Evolutionary conservation across 2,797 vertebrate species (phyloP).

Genomic region (Onychomys leucogaster): DNA sequence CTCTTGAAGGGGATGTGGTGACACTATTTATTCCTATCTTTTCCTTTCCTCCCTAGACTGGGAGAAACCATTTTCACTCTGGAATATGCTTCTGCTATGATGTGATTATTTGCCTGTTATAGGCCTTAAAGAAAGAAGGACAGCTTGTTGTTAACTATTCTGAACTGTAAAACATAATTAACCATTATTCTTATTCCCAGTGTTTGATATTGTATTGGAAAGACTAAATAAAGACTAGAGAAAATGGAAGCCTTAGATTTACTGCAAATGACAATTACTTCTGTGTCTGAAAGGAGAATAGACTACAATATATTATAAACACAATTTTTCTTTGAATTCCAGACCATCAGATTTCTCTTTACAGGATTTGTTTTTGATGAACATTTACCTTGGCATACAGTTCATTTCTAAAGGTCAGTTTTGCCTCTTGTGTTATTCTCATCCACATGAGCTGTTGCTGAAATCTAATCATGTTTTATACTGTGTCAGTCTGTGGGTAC

Average conservation of each 20-base stretch:
- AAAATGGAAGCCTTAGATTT: background rate
- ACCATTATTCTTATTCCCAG: background rate
- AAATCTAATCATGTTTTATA: constrained; percentile 74
- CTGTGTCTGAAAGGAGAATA: constrained; percentile 28
- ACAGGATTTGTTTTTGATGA: constrained; percentile 66
- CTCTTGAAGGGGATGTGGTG: background rate
- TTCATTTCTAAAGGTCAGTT: constrained; percentile 71
- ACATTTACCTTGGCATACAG: constrained; percentile 64
- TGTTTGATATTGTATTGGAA: background rate
- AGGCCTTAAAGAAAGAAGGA: background rate
- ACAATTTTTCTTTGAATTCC: constrained; percentile 38
- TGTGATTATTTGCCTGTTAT: background rate
- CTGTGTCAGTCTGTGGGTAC: constrained; percentile 38
- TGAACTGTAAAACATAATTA: background rate
- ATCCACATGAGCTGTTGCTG: constrained; percentile 44
- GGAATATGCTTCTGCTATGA: background rate
- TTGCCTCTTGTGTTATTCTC: constrained; percentile 63
- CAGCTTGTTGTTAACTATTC: background rate
- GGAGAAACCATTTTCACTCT: background rate
- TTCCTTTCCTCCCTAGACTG: background rate
- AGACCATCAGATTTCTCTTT: constrained; percentile 49
- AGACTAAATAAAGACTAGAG: background rate
- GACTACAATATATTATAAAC: constrained; percentile 52
- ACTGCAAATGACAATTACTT: constrained; percentile 26
- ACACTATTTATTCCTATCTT: no score